Evolutionary conservation across 1,140 invertebrate species (phyloP).

Genomic region (Drosophila elegans): DNA sequence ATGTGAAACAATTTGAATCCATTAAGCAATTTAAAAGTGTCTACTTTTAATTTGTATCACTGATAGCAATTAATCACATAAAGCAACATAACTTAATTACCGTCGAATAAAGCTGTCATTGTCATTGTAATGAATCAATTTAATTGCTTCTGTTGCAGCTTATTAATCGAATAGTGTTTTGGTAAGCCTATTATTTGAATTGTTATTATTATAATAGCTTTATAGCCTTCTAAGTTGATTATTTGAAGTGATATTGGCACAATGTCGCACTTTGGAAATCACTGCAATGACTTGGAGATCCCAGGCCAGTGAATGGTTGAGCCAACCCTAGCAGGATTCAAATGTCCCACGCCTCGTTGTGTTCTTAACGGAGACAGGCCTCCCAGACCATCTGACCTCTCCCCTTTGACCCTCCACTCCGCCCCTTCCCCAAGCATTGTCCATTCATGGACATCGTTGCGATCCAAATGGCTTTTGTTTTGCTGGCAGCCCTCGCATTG

Average conservation of each 20-base stretch:
- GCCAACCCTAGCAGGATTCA: conserved; percentile 41
- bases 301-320: conserved; percentile 23
- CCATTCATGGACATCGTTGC: conserved; percentile 57
- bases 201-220: background rate
- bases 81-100: background rate
- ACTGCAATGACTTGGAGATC: conserved; percentile 10
- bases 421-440: conserved; percentile 1
- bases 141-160: background rate
- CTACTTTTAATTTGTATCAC: background rate
- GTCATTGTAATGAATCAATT: background rate
- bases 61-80: background rate
- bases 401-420: background rate
- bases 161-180: background rate
- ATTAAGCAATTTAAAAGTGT: background rate
- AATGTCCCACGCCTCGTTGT: conserved; percentile 49
- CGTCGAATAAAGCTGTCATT: background rate
- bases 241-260: background rate
- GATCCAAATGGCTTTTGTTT: conserved; percentile 51
- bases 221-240: background rate
- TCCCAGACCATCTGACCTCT: background rate
- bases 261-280: conserved; percentile 18
- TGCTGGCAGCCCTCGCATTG: conserved; percentile 55
- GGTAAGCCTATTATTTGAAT: background rate
- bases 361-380: conserved; percentile 37
- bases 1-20: background rate